Base-by-base conservation (phyloP, 2,113 vertebrate species). In the Cinclus mexicanus region DNA sequence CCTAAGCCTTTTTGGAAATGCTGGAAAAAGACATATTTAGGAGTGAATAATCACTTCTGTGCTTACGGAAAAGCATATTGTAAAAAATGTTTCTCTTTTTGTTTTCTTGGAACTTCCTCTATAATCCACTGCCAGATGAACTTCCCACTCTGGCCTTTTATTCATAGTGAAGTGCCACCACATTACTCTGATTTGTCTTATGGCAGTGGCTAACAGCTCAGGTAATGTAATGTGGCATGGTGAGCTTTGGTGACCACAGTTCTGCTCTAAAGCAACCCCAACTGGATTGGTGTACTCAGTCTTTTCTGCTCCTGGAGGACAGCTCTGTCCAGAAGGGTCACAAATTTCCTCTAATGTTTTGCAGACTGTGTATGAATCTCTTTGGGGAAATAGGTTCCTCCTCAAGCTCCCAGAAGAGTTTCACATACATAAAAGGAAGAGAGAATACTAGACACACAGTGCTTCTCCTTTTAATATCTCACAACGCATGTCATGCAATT, bases 211-310 rank as follows among this genome's bases (percentile, higher is more conserved):
- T 2, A 56, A 57, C 19, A 74, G 31, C 33, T 63, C 50, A 33
- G n/a, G 44, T 37, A 10, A 37, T 21, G 24, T 65, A n/a, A n/a
- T 53, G 19, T 35, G 22, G 56, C 21, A 29, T 1, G 1, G 44
- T 35, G 44, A 52, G 42, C 19, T 78, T 42, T 46, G 11, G 29
- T 61, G 35, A 37, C 31, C 56, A 56, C 8, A 31, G 39, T 8
- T 25, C 24, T 81, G 37, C 55, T 89, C 46, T 49, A 57, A 52
- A 81, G 50, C 65, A 78, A 13, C 2, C 20, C 20, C 29, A 24
- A 39, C 22, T 5, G 39, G 49, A 46, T 2, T 28, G 31, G 28
- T 28, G n/a, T 1, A 0, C 7, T 50, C 18, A 1, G 19, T 23
- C 42, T 15, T 63, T 55, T 61, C 42, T 67, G 28, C n/a, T 78